These are phyloP conservation scores for Drosophila tani DNA, from an alignment of 1,140 invertebrate genomes.

Conservation along the genomic window DNA sequence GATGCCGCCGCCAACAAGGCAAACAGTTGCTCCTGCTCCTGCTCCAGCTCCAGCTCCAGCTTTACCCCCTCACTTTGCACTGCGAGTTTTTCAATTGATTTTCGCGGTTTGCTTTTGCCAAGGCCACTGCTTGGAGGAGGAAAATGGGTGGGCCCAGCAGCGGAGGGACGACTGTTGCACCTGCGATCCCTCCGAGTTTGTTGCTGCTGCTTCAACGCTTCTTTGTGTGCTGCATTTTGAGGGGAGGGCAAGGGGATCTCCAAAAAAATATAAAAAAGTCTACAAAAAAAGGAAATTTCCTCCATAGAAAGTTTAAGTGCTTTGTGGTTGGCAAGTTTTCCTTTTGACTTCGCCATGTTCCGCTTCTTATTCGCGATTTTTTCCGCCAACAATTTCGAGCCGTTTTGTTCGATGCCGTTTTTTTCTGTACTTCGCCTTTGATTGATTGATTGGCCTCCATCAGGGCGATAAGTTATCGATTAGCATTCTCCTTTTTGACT, in stretches of 20 bases:
- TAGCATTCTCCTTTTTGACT: conserved; percentile 48
- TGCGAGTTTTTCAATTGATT: conserved; percentile 77
- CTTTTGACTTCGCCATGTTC: conserved; percentile 17
- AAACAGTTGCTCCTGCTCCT: conserved; percentile 58
- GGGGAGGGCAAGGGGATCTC: neutral
- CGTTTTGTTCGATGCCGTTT: conserved; percentile 45
- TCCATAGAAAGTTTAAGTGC: conserved; percentile 81
- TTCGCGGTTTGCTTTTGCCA: conserved; percentile 75
- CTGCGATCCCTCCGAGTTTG: conserved; percentile 56
- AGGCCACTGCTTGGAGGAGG: conserved; percentile 51
- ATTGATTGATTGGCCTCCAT: conserved; percentile 72
- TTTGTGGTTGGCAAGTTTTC: conserved; percentile 65
- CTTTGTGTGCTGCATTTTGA: conserved; percentile 62
- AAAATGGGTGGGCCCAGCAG: neutral
- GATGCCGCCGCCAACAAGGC: conserved; percentile 77
- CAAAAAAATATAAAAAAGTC: conserved; percentile 20
- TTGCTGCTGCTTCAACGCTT: conserved; percentile 77
- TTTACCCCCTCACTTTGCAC: conserved; percentile 30
- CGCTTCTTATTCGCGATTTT: conserved; percentile 17
- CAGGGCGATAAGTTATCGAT: conserved; percentile 73
- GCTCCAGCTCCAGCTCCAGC: neutral
- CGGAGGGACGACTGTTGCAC: conserved; percentile 54
- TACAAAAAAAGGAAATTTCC: conserved; percentile 12
- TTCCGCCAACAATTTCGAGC: conserved; percentile 32
- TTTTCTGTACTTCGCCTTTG: conserved; percentile 23